Base-by-base conservation (phyloP, 2,888 invertebrate species). In the Plebejus melissa region DNA sequence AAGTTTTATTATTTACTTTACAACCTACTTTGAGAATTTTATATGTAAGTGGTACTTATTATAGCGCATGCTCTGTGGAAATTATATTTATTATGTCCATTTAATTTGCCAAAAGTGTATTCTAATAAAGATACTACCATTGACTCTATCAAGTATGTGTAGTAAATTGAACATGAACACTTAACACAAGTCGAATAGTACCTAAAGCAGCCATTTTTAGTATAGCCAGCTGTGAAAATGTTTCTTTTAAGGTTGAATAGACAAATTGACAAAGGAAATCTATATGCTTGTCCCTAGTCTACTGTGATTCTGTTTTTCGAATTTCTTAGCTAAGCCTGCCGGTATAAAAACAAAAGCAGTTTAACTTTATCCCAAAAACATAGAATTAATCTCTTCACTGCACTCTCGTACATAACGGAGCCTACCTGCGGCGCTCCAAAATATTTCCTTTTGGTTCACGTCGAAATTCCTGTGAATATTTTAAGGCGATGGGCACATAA, bases 401-500 rank as follows among this genome's bases (percentile, higher is more conserved):
- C 65, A 65, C 22, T 65, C 32, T 5, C 13, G 32, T 74, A 74
- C 38, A 60, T 28, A 65, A 65, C 74, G 28, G 58, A 74, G 65
- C 65, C 60, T 65, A 36, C 65, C 32, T 36, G 2, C 65, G 32
- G 32, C 70, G 38, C 7, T 70, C 41, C 41, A 70, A 65, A 69
- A 75, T 41, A 75, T 75, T 69, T 75, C 50, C 69, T 57, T 22
- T 69, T 58, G 16, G 58, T 75, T 71, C 28, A 58, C 57, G 11
- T 38, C 57, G 54, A 75, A 75, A 69, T 54, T 75, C 32, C 28
- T 32, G 41, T 75, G 70, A 75, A 75, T 75, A 70, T 69, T 75
- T 75, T 75, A 75, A 75, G 36, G 32, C 32, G 75, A 75, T 75
- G 74, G 65, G 75, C 41, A 36, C 71, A 74, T 76, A 78, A 76